A percentile compares a stretch with the other conserved stretches of the same genome.
Conservation (phyloP, 37 sponge, comb jelly and placozoan species). For the Beroe forskalii region DNA sequence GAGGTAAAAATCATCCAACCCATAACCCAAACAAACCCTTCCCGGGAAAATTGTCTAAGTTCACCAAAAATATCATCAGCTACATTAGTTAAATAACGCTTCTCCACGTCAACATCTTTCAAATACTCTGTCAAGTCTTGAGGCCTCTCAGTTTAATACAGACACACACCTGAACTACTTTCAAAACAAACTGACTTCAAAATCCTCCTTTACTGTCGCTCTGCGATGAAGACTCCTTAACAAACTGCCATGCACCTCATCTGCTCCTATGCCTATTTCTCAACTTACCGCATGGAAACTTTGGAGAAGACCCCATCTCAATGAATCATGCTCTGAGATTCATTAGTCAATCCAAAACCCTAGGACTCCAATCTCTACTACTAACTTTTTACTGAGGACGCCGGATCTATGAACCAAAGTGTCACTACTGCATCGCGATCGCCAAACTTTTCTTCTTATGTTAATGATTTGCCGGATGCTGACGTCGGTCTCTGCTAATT, state of each 20-base stretch:
- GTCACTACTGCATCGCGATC: no score
- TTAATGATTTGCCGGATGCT: no score
- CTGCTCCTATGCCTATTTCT: no score
- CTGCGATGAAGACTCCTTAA: background rate
- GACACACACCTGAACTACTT: constrained; percentile 13
- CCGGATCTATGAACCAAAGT: background rate
- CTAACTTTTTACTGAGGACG: background rate
- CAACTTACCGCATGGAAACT: no score
- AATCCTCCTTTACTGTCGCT: background rate
- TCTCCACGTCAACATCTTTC: background rate
- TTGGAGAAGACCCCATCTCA: no score
- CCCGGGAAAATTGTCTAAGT: no score
- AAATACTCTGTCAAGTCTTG: background rate
- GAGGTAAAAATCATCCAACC: no score
- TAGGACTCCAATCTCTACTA: background rate
- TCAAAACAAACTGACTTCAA: background rate
- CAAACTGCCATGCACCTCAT: background rate
- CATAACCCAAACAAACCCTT: no score
- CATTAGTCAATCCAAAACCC: background rate
- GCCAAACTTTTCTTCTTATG: no score
- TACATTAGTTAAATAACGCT: background rate
- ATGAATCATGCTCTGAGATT: background rate
- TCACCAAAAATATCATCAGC: background rate
- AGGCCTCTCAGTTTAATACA: constrained; percentile 9
- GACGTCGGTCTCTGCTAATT: no score